Evolutionary conservation across 2,797 vertebrate species (phyloP).

Genomic region (Melopsittacus undulatus): DNA sequence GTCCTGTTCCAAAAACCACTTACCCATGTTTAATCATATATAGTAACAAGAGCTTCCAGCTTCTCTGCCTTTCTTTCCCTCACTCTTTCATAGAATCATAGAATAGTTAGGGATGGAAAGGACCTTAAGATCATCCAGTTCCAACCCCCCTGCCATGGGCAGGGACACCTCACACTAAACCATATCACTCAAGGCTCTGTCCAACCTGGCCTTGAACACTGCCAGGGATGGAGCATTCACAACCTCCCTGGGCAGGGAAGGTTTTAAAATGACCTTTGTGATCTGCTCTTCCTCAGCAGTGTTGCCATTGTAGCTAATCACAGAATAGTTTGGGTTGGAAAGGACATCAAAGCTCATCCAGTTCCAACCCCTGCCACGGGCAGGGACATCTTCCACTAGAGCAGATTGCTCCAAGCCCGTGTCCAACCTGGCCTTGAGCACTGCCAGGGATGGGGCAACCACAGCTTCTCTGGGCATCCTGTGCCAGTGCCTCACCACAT

Average conservation of each 20-base stretch:
- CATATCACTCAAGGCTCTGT: too few species aligned
- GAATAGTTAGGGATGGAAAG: too few species aligned
- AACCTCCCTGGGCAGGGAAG: too few species aligned
- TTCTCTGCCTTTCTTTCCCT: neutral
- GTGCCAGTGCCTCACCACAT: neutral
- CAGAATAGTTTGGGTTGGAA: neutral
- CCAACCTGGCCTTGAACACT: too few species aligned
- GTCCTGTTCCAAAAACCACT: neutral
- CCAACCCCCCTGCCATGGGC: too few species aligned
- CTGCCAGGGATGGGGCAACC: neutral
- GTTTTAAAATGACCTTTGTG: neutral
- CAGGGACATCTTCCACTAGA: neutral
- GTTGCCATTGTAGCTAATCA: neutral
- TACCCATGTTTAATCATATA: neutral
- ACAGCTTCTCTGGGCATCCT: neutral
- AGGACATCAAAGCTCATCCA: neutral
- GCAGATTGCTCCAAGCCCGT: neutral
- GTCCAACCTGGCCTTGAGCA: neutral
- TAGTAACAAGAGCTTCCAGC: neutral
- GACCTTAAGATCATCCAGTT: too few species aligned
- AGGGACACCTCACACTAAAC: too few species aligned
- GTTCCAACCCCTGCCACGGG: neutral
- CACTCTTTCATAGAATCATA: neutral
- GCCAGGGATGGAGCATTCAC: too few species aligned
- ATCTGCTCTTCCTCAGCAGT: neutral